Base-by-base conservation (phyloP, 2,797 vertebrate species). In the Dendrocincla fuliginosa region DNA sequence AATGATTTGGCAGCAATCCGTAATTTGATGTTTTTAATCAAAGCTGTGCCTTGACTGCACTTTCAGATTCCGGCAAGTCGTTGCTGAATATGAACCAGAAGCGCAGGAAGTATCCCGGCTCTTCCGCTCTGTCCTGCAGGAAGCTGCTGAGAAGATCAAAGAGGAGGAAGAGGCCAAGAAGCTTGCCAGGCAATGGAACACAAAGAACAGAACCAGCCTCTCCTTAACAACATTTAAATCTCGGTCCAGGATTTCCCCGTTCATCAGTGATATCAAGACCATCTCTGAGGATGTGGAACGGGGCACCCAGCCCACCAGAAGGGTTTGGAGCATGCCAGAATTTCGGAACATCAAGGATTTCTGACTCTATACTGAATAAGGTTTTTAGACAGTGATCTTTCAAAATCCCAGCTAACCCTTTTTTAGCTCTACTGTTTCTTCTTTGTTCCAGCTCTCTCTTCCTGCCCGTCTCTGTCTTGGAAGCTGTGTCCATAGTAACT, bases 241-340 rank as follows among this genome's bases (percentile, higher is more conserved):
- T 22, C 98, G 99, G 16, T 97, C 99, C 90, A 98, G 98, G 97
- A 99, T 99, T 96, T 98, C 98, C 71, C 99, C 99, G 1, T 99
- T 99, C 37, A 98, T 98, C 80, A 99, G 98, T 96, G 98, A 99
- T 11, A 98, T 98, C 95, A 98, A 98, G 85, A 98, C 99, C 93
- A 98, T 99, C 88, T 98, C 99, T 0, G 99, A 98, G 96, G 99
- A 99, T 2, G 99, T 99, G 94, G 99, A 99, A 95, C 98, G 97
- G 15, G 97, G 93, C 53, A 85, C 90, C 2, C 98, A 98, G 68
- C 97, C 98, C 37, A 94, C 96, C 2, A 98, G 98, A 57, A 98
- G 99, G 65, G 97, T 98, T 83, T 99, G 99, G 99, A 99, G 99
- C 98, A 98, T 99, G 98, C 99, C 99, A 0, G 99, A 99, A 91